phyloP scores from a whole-genome alignment of 2,797 vertebrate genomes.

The Simalia tracyae region DNA sequence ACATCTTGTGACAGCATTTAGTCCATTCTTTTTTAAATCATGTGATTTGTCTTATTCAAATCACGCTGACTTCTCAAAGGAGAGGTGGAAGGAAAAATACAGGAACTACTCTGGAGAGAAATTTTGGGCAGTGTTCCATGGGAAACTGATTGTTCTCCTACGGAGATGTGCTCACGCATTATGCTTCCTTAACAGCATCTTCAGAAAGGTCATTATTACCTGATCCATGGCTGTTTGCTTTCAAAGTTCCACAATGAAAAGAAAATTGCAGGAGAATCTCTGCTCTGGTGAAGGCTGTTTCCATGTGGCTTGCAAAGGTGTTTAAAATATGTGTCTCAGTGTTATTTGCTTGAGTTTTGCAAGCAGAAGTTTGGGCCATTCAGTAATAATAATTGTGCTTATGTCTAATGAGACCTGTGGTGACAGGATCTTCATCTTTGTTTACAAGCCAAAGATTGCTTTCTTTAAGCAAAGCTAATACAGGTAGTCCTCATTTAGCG shows the following conservation, averaged over 20 bases:
- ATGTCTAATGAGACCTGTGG: background rate
- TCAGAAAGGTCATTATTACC: background rate
- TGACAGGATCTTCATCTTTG: background rate
- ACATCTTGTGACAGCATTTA: background rate
- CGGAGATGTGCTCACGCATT: background rate
- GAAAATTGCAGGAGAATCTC: background rate
- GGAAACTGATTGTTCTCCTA: background rate
- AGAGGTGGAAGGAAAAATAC: background rate
- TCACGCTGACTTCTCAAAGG: background rate
- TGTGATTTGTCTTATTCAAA: slow-evolving; percentile 2
- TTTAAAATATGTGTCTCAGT: background rate
- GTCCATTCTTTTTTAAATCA: background rate
- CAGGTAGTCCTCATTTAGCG: background rate
- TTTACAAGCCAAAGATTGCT: background rate
- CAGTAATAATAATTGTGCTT: background rate
- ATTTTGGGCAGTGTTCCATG: background rate
- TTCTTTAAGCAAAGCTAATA: background rate
- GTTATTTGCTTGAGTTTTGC: background rate
- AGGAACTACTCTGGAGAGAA: background rate
- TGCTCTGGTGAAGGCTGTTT: background rate
- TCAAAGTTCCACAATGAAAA: background rate
- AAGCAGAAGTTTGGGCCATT: background rate
- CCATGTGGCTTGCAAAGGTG: background rate
- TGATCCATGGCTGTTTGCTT: background rate
- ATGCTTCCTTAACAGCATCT: background rate